These are phyloP conservation scores for Xyrauchen texanus DNA, from an alignment of 2,113 vertebrate species.

Conservation along the genomic window DNA sequence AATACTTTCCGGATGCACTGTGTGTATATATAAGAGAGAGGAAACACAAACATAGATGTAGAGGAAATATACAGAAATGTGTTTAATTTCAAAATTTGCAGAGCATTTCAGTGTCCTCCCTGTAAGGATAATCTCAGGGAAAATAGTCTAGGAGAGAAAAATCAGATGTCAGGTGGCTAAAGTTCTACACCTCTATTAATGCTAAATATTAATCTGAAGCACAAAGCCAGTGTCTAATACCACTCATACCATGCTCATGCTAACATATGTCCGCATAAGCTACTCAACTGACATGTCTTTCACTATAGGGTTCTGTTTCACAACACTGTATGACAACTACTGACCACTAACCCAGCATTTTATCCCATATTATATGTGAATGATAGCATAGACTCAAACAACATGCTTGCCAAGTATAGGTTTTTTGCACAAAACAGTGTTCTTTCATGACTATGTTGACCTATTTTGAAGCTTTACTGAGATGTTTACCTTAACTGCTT, in stretches of 20 bases:
- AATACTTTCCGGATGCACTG: too few species aligned
- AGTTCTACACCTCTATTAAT: too few species aligned
- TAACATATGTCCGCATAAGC: neutral
- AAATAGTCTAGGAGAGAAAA: too few species aligned
- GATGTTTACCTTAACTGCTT: conserved; percentile 9
- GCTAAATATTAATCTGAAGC: neutral
- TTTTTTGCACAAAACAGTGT: neutral
- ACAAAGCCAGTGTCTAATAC: neutral
- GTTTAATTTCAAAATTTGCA: too few species aligned
- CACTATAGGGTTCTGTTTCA: neutral
- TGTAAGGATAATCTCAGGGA: too few species aligned
- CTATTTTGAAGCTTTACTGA: neutral
- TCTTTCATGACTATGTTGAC: neutral
- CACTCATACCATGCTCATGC: too few species aligned
- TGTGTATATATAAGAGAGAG: too few species aligned
- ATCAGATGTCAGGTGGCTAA: too few species aligned
- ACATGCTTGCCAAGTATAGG: neutral
- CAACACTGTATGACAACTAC: neutral
- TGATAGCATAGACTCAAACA: neutral
- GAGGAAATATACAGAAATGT: too few species aligned
- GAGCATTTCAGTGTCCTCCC: too few species aligned
- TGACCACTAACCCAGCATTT: neutral
- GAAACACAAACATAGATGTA: too few species aligned
- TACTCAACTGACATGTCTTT: neutral
- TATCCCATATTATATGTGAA: neutral